Evolutionary conservation across 2,113 vertebrate species (phyloP).

Genomic region (Ornithorhynchus anatinus): DNA sequence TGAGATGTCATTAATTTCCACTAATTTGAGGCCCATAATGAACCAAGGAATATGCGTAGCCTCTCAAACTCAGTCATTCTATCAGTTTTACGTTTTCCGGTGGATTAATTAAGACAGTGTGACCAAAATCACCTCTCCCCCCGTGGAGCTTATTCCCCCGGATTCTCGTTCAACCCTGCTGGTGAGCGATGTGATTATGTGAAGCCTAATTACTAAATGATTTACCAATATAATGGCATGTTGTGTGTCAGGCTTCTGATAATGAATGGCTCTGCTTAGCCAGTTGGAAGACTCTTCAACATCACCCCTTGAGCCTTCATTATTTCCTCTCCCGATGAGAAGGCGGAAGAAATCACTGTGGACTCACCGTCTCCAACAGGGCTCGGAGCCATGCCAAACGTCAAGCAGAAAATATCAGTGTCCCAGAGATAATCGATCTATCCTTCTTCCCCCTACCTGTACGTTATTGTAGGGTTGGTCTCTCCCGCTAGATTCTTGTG

Average conservation of each 20-base stretch:
- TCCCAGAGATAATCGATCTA: too few species aligned
- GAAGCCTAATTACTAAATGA: conserved; percentile 46
- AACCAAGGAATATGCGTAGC: neutral
- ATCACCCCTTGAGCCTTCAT: neutral
- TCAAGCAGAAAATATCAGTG: too few species aligned
- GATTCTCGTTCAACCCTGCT: conserved; percentile 33
- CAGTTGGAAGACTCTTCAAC: conserved; percentile 35
- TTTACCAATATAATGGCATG: conserved; percentile 43
- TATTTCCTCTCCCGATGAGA: conserved; percentile 15
- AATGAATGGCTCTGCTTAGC: conserved; percentile 32
- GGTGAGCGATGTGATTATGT: conserved; percentile 39
- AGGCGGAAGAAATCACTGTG: too few species aligned
- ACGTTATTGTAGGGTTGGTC: too few species aligned
- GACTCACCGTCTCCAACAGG: too few species aligned
- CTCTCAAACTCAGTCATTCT: neutral
- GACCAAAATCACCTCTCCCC: conserved; percentile 39
- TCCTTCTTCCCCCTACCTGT: too few species aligned
- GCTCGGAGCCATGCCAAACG: too few species aligned
- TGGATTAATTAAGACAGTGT: conserved; percentile 42
- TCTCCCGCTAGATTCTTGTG: too few species aligned
- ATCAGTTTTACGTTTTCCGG: conserved; percentile 23
- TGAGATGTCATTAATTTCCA: conserved; percentile 18
- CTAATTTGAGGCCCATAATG: conserved; percentile 16
- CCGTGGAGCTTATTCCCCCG: conserved; percentile 11
- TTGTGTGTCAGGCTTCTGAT: conserved; percentile 29